Percentiles rank a stretch among this genome's conserved stretches.
Evolutionary conservation across 2,888 invertebrate species (phyloP).

Genomic region (Ennomos erosarius): DNA sequence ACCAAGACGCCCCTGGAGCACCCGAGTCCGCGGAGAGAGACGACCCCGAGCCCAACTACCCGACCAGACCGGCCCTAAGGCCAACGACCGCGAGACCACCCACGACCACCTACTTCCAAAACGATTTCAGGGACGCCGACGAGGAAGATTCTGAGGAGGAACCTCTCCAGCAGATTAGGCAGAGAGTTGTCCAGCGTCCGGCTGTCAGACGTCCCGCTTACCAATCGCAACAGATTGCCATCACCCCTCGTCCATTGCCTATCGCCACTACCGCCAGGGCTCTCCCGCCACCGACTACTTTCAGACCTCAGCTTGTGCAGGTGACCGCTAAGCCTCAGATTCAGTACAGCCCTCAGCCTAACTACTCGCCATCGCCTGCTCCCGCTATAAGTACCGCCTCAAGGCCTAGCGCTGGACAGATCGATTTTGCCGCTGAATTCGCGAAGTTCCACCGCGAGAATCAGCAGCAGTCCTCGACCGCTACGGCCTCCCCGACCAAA

Average conservation of each 20-base stretch:
- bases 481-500: constrained; percentile 66
- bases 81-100: constrained; percentile 83
- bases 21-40: constrained; percentile 86
- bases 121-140: constrained; percentile 88
- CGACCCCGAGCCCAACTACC: constrained; percentile 87
- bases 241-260: constrained; percentile 86
- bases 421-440: constrained; percentile 91
- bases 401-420: constrained; percentile 67
- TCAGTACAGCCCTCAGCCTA: constrained; percentile 75
- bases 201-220: constrained; percentile 73
- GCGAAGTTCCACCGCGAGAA: constrained; percentile 90
- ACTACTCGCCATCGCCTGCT: constrained; percentile 70
- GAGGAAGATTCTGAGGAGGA: constrained; percentile 85
- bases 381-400: constrained; percentile 61
- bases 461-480: constrained; percentile 83
- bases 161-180: constrained; percentile 77
- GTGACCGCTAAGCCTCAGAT: constrained; percentile 84
- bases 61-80: constrained; percentile 74
- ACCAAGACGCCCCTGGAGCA: constrained; percentile 81
- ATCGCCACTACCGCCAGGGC: constrained; percentile 74
- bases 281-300: constrained; percentile 88
- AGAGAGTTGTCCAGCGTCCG: constrained; percentile 79
- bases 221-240: constrained; percentile 82
- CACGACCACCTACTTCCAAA: constrained; percentile 90
- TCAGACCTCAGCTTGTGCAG: constrained; percentile 86